Evolutionary conservation across 2,113 vertebrate genomes (phyloP), one percentile per base, ranked within the genome.

Genomic region (Brienomyrus brachyistius): DNA sequence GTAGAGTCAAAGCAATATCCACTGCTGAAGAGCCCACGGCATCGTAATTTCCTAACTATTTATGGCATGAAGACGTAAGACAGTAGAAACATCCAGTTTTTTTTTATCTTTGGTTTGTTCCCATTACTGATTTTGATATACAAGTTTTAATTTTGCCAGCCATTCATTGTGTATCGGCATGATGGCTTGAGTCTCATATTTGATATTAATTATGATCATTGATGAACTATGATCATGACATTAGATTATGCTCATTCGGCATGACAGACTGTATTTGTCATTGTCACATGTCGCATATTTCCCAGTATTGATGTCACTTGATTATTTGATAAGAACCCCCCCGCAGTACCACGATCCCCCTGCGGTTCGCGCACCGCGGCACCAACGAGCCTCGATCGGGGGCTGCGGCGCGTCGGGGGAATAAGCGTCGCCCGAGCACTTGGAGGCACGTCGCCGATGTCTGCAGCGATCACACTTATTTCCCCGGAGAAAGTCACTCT

Each of bases 351-450:
- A 45, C 21, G 6, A 48, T n/a, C 40, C 19, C 80, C 17, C 35
- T 21, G 77, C 43, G 43, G 40, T 83, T 43, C 5, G 15, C 5
- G 35, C 5, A n/a, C 70, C 21, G 10, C 6, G 31, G 47, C 27
- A 35, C 23, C 40, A 40, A 40, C 40, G 40, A 40, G 2, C 40
- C 40, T 40, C 1, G 40, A 40, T 40, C 40, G 40, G 87, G 31
- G 59, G 21, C 21, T 27, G 9, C 27, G 74, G 19, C 31, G 43
- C 21, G n/a, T n/a, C 56, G 35, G 35, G 90, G 92, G 91, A 91
- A 90, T 92, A 90, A 50, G 92, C 91, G 90, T 56, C 88, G 90
- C 95, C 94, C 95, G 94, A 95, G 94, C 94, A 94, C 94, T 94
- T 4, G 93, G 92, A 92, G 93, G 91, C 85, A 88, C 93, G 90